Evolutionary conservation across 2,888 invertebrate genomes (phyloP), one percentile per base, ranked within the genome.

Genomic region (Nycteola revayana): DNA sequence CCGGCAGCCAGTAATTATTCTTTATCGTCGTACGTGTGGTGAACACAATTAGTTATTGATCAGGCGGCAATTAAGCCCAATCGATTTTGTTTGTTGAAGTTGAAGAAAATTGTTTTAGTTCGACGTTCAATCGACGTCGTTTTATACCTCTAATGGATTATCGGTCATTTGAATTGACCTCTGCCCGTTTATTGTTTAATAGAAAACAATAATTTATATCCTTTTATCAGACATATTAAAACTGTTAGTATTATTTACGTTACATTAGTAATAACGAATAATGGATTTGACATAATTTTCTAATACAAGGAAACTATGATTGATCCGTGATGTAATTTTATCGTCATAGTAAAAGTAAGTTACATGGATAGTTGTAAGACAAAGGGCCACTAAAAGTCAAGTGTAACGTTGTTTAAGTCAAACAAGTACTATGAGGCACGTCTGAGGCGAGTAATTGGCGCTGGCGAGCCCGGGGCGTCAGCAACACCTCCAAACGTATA

Each of bases 11-110:
- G 83, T 85, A 86, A 88, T 88, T 88, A 88, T 88, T 71, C 79
- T 85, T 87, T 84, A 84, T 84, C 75, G 84, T 74, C 69, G 73
- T 82, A 86, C 82, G 86, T 84, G 86, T 79, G 81, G 83, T 74
- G 82, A 79, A 81, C 82, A 85, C 87, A 87, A 88, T 88, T 87
- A 88, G 85, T 86, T 88, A 87, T 88, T 88, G 88, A 88, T 87
- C 86, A 85, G 75, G 45, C 76, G 63, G 77, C 87, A 87, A 88
- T 87, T 87, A 88, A 84, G 79, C 69, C 70, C 79, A 83, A 85
- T 88, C 86, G 87, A 85, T 87, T 85, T 79, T 86, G 86, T 85
- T 85, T 86, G 85, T 86, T 84, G 82, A 84, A 88, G 84, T 86
- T 83, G 82, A 75, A 83, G 85, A 75, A 86, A 88, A 88, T 88